phyloP scores from a whole-genome alignment of 2,888 invertebrate species.

The Drosophila acutilabella region DNA sequence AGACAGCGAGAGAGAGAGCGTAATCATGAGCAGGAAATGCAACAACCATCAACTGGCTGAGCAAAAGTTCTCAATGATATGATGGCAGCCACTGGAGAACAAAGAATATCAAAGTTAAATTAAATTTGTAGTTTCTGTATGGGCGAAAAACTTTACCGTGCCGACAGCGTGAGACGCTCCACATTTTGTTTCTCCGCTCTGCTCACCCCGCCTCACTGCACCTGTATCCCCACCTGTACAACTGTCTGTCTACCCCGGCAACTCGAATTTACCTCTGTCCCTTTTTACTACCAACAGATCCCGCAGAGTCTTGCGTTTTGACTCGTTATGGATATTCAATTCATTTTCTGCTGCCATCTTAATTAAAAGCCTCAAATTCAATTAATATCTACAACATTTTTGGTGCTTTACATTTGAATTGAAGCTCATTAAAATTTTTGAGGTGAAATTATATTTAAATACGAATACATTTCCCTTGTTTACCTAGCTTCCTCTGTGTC shows the following conservation, averaged over 20 bases:
- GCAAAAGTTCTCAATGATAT: conserved; percentile 57
- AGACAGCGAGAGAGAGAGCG: conserved; percentile 16
- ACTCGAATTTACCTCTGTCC: background rate
- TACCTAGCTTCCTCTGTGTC: background rate
- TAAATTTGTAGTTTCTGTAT: conserved; percentile 84
- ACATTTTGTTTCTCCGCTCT: background rate
- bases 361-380: conserved; percentile 70
- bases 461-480: background rate
- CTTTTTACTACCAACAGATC: background rate
- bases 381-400: conserved; percentile 54
- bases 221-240: conserved; percentile 1
- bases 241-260: background rate
- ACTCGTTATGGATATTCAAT: conserved; percentile 39
- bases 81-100: conserved; percentile 63
- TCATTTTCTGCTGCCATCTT: conserved; percentile 49
- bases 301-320: background rate
- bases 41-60: conserved; percentile 38
- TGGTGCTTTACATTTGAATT: conserved; percentile 57
- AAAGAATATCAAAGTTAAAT: conserved; percentile 84
- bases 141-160: conserved; percentile 81
- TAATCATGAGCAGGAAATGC: conserved; percentile 49
- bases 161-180: conserved; percentile 13
- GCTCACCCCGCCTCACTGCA: conserved; percentile 34
- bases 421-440: conserved; percentile 74
- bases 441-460: conserved; percentile 43